Evolutionary conservation across 2,113 vertebrate species (phyloP).

Genomic region (Osmerus mordax): DNA sequence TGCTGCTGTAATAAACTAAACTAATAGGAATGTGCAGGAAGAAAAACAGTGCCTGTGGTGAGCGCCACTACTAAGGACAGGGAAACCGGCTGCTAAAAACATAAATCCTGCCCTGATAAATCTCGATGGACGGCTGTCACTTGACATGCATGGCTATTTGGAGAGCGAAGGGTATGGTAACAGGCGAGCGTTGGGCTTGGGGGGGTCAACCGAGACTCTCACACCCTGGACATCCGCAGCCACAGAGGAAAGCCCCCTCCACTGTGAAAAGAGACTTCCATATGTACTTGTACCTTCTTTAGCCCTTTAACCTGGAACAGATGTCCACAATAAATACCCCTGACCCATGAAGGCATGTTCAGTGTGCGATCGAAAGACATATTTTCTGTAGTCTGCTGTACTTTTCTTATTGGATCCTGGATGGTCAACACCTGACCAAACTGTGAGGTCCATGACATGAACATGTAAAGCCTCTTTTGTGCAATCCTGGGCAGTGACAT

Average conservation of each 20-base stretch:
- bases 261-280: constrained; percentile 84
- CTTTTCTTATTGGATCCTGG: constrained; percentile 43
- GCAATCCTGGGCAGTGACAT: constrained; percentile 64
- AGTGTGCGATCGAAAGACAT: constrained; percentile 63
- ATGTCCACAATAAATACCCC: constrained; percentile 85
- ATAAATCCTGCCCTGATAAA: constrained; percentile 82
- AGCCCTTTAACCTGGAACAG: constrained; percentile 85
- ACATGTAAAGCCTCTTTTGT: constrained; percentile 68
- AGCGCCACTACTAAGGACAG: constrained; percentile 53
- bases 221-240: constrained; percentile 69
- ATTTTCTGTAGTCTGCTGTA: constrained; percentile 46
- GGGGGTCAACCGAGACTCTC: constrained; percentile 55
- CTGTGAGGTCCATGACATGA: constrained; percentile 69
- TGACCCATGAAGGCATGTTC: constrained; percentile 77
- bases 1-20: constrained; percentile 82
- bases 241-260: constrained; percentile 76
- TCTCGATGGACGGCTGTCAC: constrained; percentile 74
- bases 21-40: constrained; percentile 78
- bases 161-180: constrained; percentile 48
- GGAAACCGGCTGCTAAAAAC: constrained; percentile 51
- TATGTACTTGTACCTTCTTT: constrained; percentile 74
- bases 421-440: constrained; percentile 91
- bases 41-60: constrained; percentile 74
- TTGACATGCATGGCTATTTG: constrained; percentile 67
- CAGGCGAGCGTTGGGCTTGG: constrained; percentile 24